phyloP scores from a whole-genome alignment of 2,888 invertebrate species.

The Pseudococcus viburni region DNA sequence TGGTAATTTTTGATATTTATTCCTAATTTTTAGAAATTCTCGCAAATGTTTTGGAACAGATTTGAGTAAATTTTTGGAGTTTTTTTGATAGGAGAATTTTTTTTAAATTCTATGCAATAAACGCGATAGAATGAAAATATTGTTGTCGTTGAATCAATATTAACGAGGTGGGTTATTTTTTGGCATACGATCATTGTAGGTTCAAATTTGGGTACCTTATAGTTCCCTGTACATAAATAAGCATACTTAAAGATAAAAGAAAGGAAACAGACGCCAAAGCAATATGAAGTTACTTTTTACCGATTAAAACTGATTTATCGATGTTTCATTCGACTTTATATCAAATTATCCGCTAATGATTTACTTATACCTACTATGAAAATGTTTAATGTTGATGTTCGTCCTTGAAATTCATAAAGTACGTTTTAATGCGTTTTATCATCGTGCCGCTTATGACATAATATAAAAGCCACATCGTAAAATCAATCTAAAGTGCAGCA shows the following conservation, averaged over 20 bases:
- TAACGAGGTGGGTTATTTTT: no score
- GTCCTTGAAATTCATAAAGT: conserved; percentile 41
- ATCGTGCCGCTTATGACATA: conserved; percentile 18
- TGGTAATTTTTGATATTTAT: no score
- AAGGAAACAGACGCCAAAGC: neutral
- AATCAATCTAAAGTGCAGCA: conserved; percentile 30
- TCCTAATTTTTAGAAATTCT: no score
- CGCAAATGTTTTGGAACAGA: no score
- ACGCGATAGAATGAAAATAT: no score
- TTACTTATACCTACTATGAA: neutral
- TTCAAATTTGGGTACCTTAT: no score
- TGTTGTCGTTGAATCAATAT: no score
- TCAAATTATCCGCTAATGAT: conserved; percentile 11
- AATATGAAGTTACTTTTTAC: neutral
- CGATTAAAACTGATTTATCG: conserved; percentile 41
- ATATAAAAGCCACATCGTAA: neutral
- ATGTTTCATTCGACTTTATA: conserved; percentile 21
- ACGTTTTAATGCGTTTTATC: conserved; percentile 29
- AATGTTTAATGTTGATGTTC: conserved; percentile 8
- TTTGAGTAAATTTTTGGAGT: no score
- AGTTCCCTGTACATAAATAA: neutral
- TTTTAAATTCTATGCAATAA: no score
- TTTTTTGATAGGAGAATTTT: no score
- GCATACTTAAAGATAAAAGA: neutral
- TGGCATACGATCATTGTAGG: no score